Evolutionary conservation across 2,888 invertebrate genomes (phyloP).

Genomic region (Stomorhina lunata): DNA sequence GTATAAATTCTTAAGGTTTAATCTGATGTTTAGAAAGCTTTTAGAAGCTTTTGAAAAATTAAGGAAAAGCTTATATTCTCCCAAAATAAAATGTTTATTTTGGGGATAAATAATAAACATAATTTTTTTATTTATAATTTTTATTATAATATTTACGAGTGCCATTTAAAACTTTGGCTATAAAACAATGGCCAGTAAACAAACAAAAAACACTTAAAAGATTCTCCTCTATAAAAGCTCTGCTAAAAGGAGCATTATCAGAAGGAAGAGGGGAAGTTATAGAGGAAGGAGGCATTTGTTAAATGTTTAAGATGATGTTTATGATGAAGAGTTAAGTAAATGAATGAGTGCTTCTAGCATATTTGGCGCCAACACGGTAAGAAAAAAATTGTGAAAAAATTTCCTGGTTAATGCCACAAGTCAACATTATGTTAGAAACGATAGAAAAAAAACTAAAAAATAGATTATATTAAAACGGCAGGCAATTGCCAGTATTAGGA

Average conservation of each 20-base stretch:
- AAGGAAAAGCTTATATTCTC: no score
- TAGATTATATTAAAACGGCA: conserved; percentile 71
- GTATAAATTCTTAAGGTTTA: no score
- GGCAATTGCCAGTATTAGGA: conserved; percentile 60
- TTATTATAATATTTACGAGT: conserved; percentile 25
- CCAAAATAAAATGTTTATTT: neutral
- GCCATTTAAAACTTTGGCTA: conserved; percentile 13
- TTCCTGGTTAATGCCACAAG: conserved; percentile 46
- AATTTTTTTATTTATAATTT: no score
- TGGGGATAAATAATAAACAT: neutral
- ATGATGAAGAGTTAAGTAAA: conserved; percentile 48
- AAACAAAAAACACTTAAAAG: neutral
- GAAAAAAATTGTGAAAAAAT: conserved; percentile 24
- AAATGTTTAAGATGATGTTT: conserved; percentile 8
- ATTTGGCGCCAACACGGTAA: conserved; percentile 66
- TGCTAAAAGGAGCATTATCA: neutral
- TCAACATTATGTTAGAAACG: conserved; percentile 27
- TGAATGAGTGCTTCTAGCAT: conserved; percentile 58
- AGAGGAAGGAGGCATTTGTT: neutral
- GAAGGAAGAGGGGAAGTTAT: neutral
- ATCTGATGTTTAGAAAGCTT: no score
- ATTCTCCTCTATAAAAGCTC: neutral
- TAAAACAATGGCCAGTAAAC: neutral
- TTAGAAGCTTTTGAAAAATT: no score
- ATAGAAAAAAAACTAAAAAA: no score